phyloP scores from a whole-genome alignment of 2,797 vertebrate genomes.

The Acanthis flammea region DNA sequence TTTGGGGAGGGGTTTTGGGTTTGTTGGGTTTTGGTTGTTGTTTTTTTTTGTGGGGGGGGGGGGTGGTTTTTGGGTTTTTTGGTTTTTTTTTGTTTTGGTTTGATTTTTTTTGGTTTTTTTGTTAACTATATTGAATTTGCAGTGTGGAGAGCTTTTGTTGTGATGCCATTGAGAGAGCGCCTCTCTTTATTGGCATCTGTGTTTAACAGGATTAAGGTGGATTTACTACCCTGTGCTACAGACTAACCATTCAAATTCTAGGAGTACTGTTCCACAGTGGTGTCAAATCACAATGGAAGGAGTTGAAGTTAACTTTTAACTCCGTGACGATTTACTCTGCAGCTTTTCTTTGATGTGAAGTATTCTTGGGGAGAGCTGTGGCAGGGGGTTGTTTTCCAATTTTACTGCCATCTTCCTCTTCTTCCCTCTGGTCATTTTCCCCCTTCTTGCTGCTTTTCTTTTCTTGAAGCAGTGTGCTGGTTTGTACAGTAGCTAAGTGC shows the following conservation, averaged over 20 bases:
- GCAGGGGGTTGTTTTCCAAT: neutral
- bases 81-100: too few species aligned
- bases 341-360: slow-evolving; percentile 32
- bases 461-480: neutral
- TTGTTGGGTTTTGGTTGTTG: neutral
- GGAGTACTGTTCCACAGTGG: slow-evolving; percentile 10
- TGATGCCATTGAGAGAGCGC: neutral
- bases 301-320: slow-evolving; percentile 46
- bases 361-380: slow-evolving; percentile 9
- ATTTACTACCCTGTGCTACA: slow-evolving; percentile 43
- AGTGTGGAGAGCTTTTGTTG: slow-evolving; percentile 24
- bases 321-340: neutral
- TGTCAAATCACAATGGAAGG: slow-evolving; percentile 49
- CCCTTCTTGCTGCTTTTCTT: slow-evolving; percentile 8
- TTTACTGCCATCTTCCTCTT: slow-evolving; percentile 14
- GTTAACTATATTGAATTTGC: neutral
- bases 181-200: slow-evolving; percentile 41
- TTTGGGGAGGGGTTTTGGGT: neutral
- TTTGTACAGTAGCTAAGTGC: slow-evolving; percentile 43
- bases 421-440: slow-evolving; percentile 17
- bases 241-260: slow-evolving; percentile 30
- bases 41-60: neutral
- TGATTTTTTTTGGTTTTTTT: neutral
- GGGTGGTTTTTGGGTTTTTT: neutral
- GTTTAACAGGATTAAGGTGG: slow-evolving; percentile 64